A percentile compares a stretch with the other conserved stretches of the same genome.
Evolutionary conservation across 2,113 vertebrate species (phyloP).

Genomic region (Triplophysa dalaica): DNA sequence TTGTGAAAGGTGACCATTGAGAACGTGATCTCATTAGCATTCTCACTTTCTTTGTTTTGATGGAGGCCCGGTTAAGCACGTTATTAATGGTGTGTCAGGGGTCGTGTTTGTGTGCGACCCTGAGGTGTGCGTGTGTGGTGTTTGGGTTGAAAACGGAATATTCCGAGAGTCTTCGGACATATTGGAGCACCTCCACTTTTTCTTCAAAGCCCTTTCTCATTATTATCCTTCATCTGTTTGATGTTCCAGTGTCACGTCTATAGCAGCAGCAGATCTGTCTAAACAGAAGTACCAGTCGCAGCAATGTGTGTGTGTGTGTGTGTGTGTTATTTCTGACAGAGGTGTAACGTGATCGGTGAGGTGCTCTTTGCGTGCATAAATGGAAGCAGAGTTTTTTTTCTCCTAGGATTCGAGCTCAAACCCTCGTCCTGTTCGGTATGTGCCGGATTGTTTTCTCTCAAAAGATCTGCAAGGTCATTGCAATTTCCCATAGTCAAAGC

Average conservation of each 20-base stretch:
- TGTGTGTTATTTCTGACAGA: constrained; percentile 7
- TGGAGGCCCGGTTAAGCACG: background rate
- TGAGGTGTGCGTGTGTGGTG: background rate
- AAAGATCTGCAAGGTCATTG: constrained; percentile 69
- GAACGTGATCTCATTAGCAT: background rate
- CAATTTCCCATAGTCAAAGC: constrained; percentile 75
- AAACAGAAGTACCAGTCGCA: background rate
- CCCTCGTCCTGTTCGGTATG: constrained; percentile 58
- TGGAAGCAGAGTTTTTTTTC: constrained; percentile 42
- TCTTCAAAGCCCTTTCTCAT: background rate
- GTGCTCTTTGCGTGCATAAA: constrained; percentile 53
- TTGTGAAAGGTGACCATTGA: background rate
- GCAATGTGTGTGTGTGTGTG: constrained; percentile 21
- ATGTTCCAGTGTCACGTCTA: constrained; percentile 11
- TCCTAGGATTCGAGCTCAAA: constrained; percentile 59
- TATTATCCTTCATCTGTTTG: constrained; percentile 5
- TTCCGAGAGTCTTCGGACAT: background rate
- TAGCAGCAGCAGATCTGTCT: constrained; percentile 8
- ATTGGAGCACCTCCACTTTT: background rate
- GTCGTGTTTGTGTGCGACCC: constrained; percentile 17
- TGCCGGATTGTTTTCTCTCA: constrained; percentile 71
- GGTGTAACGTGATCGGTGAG: constrained; percentile 43
- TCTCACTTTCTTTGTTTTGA: background rate
- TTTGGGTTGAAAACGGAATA: background rate
- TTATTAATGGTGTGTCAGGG: constrained; percentile 10